Evolutionary conservation across 2,113 vertebrate species (phyloP).

Genomic region (Dicrurus megarhynchus): DNA sequence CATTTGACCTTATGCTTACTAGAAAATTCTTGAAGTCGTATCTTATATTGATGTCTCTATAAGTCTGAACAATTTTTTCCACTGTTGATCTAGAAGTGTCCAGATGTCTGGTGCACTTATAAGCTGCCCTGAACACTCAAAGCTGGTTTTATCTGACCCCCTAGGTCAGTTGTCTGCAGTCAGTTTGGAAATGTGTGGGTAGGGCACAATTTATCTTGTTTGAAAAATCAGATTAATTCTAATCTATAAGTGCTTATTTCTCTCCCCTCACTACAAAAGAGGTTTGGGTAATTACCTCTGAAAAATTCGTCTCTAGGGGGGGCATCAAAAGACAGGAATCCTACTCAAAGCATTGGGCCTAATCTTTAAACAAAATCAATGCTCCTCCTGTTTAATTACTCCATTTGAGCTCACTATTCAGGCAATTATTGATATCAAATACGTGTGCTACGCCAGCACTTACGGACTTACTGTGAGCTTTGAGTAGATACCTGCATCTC

Average conservation of each 20-base stretch:
- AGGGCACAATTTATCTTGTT: neutral
- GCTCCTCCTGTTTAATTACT: neutral
- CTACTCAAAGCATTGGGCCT: neutral
- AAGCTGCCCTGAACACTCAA: neutral
- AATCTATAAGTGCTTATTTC: neutral
- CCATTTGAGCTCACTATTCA: neutral
- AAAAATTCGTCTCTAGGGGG: neutral
- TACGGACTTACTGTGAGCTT: neutral
- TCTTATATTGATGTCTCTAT: neutral
- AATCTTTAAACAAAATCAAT: neutral
- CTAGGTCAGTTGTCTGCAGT: neutral
- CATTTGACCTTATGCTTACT: neutral
- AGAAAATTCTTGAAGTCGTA: neutral
- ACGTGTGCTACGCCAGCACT: neutral
- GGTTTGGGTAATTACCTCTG: neutral
- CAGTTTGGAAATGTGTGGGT: neutral
- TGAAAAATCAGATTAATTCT: neutral
- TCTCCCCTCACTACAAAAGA: neutral
- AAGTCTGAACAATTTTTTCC: neutral
- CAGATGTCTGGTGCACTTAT: neutral
- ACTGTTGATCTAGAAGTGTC: neutral
- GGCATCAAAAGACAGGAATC: neutral
- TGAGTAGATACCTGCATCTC: neutral
- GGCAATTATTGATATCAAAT: neutral
- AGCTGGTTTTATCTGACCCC: neutral